Evolutionary conservation across 2,888 invertebrate genomes (phyloP), one percentile per base, ranked within the genome.

Genomic region (Physocephala rufipes): DNA sequence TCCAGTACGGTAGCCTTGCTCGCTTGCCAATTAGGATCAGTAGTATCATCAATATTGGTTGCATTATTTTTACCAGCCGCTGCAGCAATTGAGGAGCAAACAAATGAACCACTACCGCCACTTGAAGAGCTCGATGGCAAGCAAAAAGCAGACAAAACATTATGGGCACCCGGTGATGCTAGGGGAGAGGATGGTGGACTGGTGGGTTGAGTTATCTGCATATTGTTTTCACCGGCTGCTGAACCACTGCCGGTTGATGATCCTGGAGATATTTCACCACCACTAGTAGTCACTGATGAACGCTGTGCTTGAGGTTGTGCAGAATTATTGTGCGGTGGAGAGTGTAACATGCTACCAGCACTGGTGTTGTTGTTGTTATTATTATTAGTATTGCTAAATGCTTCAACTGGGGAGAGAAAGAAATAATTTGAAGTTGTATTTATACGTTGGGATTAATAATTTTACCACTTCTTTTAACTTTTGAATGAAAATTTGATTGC

Each of bases 11-110:
- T 94, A 24, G 93, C 91, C 84, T 95, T 95, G 72, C 91, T 91
- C 1, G 95, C 95, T 86, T 96, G 95, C 95, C 95, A 96, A 86
- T 96, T 95, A 47, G 95, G 94, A 86, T 95, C 95, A 73, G 92
- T 89, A 7, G 95, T 95, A 76, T 91, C 92, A 53, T 89, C 88
- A 74, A 90, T 82, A 77, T 82, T 84, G 55, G 82, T 80, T 12
- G 81, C 79, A 30, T 80, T 81, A 43, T 73, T 77, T 19, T 70
- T 73, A n/a, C 68, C 74, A 36, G 71, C 78, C 12, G 74, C 82
- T 45, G 79, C 74, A 36, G 71, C 78, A 12, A 73, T 81, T 45
- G 79, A 79, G 70, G 84, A 77, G 65, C 83, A 83, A 7, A 83
- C 84, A 74, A 82, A 83, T 3, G 82, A 83, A 9, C 83, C 84